Base-by-base conservation (phyloP, 1,140 invertebrate genomes). In the Heliconius congener region DNA sequence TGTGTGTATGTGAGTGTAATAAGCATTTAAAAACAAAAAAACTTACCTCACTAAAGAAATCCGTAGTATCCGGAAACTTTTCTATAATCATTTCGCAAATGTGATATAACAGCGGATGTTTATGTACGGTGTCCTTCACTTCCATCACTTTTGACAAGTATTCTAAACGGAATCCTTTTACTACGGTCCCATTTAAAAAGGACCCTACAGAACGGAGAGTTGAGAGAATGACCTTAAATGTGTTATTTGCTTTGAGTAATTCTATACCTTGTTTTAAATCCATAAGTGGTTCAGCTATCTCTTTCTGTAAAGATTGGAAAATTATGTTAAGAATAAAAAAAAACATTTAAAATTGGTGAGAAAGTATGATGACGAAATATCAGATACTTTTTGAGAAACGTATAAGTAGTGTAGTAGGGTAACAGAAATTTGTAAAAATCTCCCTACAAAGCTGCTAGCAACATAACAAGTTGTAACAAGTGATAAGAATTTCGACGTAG, bases 111-210 rank as follows among this genome's bases (percentile, higher is more conserved):
- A 99, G 95, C 34, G 99, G 99, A 94, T 99, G 99, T 94, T 99
- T 99, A 93, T 99, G 98, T 39, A 99, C 98, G 0, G 99, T 99
- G 93, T 99, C 99, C 95, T 99, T 99, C 2, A 99, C 99, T 96
- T 99, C 99, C 84, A 99, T 98, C 84, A 99, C 98, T 96, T 99
- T 99, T 71, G 98, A 96, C 83, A 99, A 95, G 94, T 99, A 99
- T 87, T 99, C 99, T 83, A 99, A 96, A 93, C 99, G 98, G 95
- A 99, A 99, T 39, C 99, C 99, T 95, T 99, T 99, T 18, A 98
- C 97, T 89, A 98, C 97, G 84, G 96, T 97, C 78, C 99, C 98
- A 95, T 99, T 99, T 42, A 99, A 96, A 93, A 99, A 99, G 93
- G 99, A 99, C 80, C 99, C 99, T 83, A 99, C 98, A 55, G 98